Evolutionary conservation across 2,113 vertebrate species (phyloP), one percentile per base, ranked within the genome.

Genomic region (Pelmatolapia mariae): DNA sequence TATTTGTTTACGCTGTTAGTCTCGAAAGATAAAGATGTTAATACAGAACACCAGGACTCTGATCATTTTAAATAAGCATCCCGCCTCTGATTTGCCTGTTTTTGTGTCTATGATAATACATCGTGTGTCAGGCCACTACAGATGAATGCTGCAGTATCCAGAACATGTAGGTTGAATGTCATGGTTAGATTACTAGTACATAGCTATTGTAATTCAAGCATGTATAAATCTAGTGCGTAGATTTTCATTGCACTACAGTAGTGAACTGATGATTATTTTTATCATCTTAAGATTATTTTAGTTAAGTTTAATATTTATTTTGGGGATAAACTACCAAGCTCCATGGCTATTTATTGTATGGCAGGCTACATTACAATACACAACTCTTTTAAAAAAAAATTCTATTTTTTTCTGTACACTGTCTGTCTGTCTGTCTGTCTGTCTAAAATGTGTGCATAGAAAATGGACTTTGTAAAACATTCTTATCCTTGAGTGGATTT

Each of bases 1-100:
- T 33, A 29, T 89, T 90, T 87, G 73, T 88, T 93, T 88, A 83
- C 36, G 6, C 7, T 18, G 31, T 73, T 52, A 57, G 18, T 89
- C 38, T 78, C 7, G 8, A 11, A 57, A 5, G 4, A 86, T 57
- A 80, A 45, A 50, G 10, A 68, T 47, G 33, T 80, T 54, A 12
- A 68, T 31, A 50, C 38, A 47, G 47, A 80, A 82, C 38, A 86
- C 50, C 40, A 66, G 63, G 19, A 80, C 78, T 88, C 15, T 80
- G 61, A 86, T 89, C 24, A 24, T 82, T 52, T 43, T 82, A 81
- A 86, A 81, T 88, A 19, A 7, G 24, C 24, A 43, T 38, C n/a
- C 18, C 29, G 54, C 84, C 52, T 84, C 29, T 5, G 40, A 78
- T 80, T 82, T 24, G 22, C 12, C 61, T n/a, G 12, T 13, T 81